These are phyloP conservation scores for Manis pentadactyla DNA, from an alignment of 2,797 vertebrate genomes.

Conservation along the genomic window DNA sequence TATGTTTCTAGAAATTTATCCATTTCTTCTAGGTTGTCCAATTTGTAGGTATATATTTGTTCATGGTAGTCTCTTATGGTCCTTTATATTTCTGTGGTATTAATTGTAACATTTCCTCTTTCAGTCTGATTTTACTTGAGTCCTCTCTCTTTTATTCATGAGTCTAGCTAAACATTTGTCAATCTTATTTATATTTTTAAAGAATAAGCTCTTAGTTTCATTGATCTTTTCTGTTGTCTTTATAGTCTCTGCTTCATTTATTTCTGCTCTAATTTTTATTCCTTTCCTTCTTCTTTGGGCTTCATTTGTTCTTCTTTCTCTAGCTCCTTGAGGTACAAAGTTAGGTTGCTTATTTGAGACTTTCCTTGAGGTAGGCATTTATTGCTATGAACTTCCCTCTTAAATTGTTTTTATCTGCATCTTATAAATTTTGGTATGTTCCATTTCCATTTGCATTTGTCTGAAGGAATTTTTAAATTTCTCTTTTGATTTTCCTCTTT, in stretches of 20 bases:
- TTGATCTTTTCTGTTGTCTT: neutral
- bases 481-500: neutral
- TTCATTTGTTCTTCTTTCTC: neutral
- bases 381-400: neutral
- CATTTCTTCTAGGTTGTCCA: neutral
- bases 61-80: too few species aligned
- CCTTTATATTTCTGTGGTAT: too few species aligned
- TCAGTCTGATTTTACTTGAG: too few species aligned
- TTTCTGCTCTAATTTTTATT: neutral
- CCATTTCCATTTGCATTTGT: neutral
- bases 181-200: neutral
- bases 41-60: neutral
- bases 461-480: neutral
- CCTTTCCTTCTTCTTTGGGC: neutral
- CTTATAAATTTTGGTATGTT: neutral
- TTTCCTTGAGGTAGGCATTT: neutral
- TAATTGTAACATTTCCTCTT: too few species aligned
- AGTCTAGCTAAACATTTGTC: neutral
- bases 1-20: neutral
- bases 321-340: neutral
- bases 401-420: neutral
- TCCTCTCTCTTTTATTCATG: too few species aligned
- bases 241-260: neutral
- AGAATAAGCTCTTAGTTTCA: neutral
- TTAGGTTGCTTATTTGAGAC: neutral